Base-by-base conservation (phyloP, 2,113 vertebrate species). In the Azemiops feae region DNA sequence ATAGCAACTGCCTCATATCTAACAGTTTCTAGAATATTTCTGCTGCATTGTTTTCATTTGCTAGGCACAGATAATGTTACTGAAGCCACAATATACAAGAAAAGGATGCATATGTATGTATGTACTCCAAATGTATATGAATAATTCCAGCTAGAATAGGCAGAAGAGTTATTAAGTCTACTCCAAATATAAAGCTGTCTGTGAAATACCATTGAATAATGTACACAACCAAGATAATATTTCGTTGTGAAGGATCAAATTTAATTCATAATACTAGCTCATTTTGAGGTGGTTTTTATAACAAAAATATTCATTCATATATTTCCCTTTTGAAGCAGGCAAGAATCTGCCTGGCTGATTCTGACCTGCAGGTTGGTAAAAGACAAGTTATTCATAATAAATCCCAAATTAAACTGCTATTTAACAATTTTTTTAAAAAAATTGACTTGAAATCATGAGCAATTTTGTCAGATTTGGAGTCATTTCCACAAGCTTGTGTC, bases 1-100 rank as follows among this genome's bases (percentile, higher is more conserved):
- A 96, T 96, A 94, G 96, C 92, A 97, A 96, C 95, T 52, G 27
- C 95, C 92, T 97, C 95, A 96, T 30, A 94, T 91, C 88, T 95
- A 93, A 89, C 94, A 94, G 93, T 53, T 93, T 88, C 92, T 47
- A 86, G 55, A 60, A 64, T 86, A 18, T 92, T 93, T 94, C 86
- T 92, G 94, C 89, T 95, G 64, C 85, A 94, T 94, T 92, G 89
- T 94, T 87, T 95, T 58, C 94, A 7, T 86, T 96, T 85, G 85
- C 89, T 34, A 47, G 7, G 8, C 34, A 94, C 88, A 92, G 89
- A 89, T 93, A 91, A 95, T 89, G 20, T 25, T 96, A 89, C 91
- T 94, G 92, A 95, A 96, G 91, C 91, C 85, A 88, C 85, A 93
- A 93, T 0, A 94, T 95, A 96, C 93, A 96, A 93, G 97, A 97